These are phyloP conservation scores for Seira sanloemensis DNA, from an alignment of 2,888 invertebrate species.

Conservation along the genomic window DNA sequence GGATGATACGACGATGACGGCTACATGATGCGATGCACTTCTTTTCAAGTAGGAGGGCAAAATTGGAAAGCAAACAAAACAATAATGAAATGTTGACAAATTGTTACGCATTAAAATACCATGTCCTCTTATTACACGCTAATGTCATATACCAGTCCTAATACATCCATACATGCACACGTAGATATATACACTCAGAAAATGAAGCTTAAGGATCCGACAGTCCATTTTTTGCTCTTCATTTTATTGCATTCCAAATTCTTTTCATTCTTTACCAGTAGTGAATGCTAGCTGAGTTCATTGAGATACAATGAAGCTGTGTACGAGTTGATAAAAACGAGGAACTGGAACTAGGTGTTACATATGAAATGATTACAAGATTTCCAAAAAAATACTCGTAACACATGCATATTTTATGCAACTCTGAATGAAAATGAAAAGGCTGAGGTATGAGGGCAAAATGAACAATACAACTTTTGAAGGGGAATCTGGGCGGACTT, in stretches of 20 bases:
- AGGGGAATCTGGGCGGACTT: background rate
- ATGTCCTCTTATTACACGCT: no score
- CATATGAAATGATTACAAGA: background rate
- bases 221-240: background rate
- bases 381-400: background rate
- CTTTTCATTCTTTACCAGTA: slow-evolving; percentile 13
- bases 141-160: no score
- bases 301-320: slow-evolving; percentile 10
- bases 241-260: slow-evolving; percentile 48
- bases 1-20: background rate
- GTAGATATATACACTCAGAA: no score
- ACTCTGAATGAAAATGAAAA: background rate
- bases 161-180: no score
- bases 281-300: slow-evolving; percentile 23
- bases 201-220: background rate
- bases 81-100: background rate
- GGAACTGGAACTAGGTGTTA: background rate
- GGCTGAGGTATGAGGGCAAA: background rate
- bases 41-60: background rate
- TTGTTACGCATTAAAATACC: background rate
- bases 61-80: background rate
- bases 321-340: background rate
- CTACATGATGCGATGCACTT: background rate
- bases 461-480: background rate
- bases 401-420: background rate